Evolutionary conservation across 2,113 vertebrate genomes (phyloP), one percentile per base, ranked within the genome.

Genomic region (Ochotona princeps): DNA sequence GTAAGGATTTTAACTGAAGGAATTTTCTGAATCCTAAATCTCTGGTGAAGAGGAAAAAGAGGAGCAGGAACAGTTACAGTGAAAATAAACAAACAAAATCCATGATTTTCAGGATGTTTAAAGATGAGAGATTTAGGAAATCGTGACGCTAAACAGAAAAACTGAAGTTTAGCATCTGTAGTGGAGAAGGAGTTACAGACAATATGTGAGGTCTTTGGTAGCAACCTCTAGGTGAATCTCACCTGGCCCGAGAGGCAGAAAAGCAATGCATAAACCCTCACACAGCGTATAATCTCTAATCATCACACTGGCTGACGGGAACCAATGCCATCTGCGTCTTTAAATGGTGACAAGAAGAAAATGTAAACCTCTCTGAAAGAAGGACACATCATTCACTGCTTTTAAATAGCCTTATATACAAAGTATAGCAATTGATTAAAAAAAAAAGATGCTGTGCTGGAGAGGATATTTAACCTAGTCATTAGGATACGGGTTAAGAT

Each of bases 1-100:
- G 25, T 38, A 89, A 78, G n/a, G 38, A 72, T 63, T 93, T 89
- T 70, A 47, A 9, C 63, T 89, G 23, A n/a, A 94, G 7, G 32
- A 72, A 63, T 44, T 26, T 47, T 72, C 44, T 72, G 44, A 85
- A 90, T 74, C 28, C 23, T 47, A 79, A 84, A 11, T 70, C 25
- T 73, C 75, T 57, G 20, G 32, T 7, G 35, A 60, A 81, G 49
- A 11, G 21, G 14, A 8, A 2, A 90, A 81, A 20, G 25, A 66
- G 7, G 12, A 65, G 6, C 38, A 44, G n/a, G 13, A 61, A 17
- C 3, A 30, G 57, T 57, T 32, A 38, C 13, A 20, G 4, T 10
- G 81, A 81, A 81, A 81, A 73, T 8, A 67, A 57, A 54, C 7
- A 57, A 9, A 30, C 7, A 57, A 9, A 30, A 1, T 9, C 18